Conservation (phyloP, 1,140 invertebrate genomes). For the Drosophila parabipectinata region DNA sequence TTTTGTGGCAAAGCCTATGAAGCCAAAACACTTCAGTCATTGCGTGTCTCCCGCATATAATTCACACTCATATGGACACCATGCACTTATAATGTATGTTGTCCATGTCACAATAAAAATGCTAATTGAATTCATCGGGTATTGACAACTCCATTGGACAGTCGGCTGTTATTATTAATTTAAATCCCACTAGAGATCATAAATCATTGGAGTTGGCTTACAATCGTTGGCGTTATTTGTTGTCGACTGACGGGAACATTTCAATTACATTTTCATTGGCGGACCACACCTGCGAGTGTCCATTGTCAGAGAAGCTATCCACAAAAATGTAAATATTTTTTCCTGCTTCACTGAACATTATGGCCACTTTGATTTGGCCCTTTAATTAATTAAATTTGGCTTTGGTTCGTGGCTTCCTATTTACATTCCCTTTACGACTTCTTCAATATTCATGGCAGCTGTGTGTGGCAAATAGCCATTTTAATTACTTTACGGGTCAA, state of each 20-base stretch:
- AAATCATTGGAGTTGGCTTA: conserved; percentile 59
- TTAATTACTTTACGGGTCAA: conserved; percentile 43
- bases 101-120: conserved; percentile 16
- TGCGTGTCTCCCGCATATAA: not conserved
- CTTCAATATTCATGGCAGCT: conserved; percentile 8
- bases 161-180: conserved; percentile 54
- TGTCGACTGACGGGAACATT: conserved; percentile 63
- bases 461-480: conserved; percentile 3
- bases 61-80: not conserved
- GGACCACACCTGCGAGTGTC: conserved; percentile 39
- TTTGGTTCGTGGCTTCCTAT: not conserved
- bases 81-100: not conserved
- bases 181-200: conserved; percentile 45
- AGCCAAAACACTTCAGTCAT: not conserved
- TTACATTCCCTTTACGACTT: conserved; percentile 15
- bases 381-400: conserved; percentile 18
- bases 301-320: not conserved
- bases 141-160: conserved; percentile 56
- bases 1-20: not conserved
- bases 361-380: not conserved
- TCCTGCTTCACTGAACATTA: conserved; percentile 10
- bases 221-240: conserved; percentile 27
- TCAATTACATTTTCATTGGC: conserved; percentile 45
- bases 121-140: conserved; percentile 30
- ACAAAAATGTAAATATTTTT: not conserved